Evolutionary conservation across 2,113 vertebrate genomes (phyloP).

Genomic region (Rhabdornis inornatus): DNA sequence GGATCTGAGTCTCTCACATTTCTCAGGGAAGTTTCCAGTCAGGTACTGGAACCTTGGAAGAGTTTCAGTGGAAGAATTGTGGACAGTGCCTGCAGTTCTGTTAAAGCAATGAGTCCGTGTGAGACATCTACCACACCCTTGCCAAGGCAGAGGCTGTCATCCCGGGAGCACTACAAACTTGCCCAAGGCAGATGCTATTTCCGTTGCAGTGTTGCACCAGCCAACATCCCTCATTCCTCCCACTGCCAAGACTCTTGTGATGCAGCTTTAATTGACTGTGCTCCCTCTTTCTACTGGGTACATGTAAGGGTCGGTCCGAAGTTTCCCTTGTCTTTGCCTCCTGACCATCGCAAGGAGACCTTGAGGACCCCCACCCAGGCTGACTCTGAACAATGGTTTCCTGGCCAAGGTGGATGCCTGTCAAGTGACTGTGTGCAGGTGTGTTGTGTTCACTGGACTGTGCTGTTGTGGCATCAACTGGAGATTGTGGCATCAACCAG

Average conservation of each 20-base stretch:
- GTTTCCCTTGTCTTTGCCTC: no score
- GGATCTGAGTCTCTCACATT: background rate
- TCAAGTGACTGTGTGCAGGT: no score
- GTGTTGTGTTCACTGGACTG: no score
- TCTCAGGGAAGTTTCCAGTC: background rate
- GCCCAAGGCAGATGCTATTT: background rate
- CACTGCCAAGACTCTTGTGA: background rate
- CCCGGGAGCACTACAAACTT: background rate
- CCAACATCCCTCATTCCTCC: background rate
- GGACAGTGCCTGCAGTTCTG: background rate
- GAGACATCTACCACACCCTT: conserved; percentile 18
- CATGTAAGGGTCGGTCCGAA: no score
- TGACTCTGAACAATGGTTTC: no score
- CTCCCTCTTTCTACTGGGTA: background rate
- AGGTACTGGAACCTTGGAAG: background rate
- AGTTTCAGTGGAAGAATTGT: background rate
- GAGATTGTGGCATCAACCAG: no score
- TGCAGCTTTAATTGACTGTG: background rate
- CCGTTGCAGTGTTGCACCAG: background rate
- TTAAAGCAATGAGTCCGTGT: background rate
- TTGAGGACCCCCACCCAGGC: no score
- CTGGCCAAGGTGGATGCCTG: no score
- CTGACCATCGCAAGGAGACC: no score
- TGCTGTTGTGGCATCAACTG: no score
- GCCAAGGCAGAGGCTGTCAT: background rate